Conservation (phyloP, 64 coral and sea anemone species). For the Acropora yongei region DNA sequence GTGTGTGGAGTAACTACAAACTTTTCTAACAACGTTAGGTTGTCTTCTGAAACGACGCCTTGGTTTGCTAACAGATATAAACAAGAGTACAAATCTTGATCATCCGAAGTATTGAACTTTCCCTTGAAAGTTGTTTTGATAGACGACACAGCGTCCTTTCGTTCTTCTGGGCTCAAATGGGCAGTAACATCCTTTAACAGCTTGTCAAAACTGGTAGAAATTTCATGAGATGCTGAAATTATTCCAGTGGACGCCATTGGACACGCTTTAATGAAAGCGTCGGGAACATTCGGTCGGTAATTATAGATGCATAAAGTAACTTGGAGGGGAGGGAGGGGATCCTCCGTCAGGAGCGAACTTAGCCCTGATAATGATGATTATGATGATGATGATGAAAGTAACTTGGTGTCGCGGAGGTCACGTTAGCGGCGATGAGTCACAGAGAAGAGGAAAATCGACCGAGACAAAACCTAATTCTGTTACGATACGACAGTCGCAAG, state of each 20-base stretch:
- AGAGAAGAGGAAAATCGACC: too few relatives aligned
- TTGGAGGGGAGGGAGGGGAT: too few relatives aligned
- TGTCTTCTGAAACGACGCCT: conserved; percentile 12
- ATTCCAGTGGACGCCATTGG: conserved; percentile 6
- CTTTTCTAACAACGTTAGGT: conserved; percentile 13
- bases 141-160: neutral
- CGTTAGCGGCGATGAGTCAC: too few relatives aligned
- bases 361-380: too few relatives aligned
- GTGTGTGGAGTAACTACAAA: conserved; percentile 6
- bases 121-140: conserved; percentile 1
- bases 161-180: neutral
- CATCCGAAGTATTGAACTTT: neutral
- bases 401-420: too few relatives aligned
- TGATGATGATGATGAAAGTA: too few relatives aligned
- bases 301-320: neutral
- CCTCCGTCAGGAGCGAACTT: too few relatives aligned
- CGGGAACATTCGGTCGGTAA: neutral
- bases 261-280: neutral
- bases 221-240: neutral
- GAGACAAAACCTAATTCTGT: too few relatives aligned
- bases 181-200: neutral
- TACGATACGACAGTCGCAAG: too few relatives aligned
- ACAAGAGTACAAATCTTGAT: conserved; percentile 36
- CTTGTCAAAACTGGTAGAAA: conserved; percentile 16
- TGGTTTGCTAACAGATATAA: conserved; percentile 9